Conservation (phyloP, 2,888 invertebrate genomes). For the Ennomos fuscantarius region DNA sequence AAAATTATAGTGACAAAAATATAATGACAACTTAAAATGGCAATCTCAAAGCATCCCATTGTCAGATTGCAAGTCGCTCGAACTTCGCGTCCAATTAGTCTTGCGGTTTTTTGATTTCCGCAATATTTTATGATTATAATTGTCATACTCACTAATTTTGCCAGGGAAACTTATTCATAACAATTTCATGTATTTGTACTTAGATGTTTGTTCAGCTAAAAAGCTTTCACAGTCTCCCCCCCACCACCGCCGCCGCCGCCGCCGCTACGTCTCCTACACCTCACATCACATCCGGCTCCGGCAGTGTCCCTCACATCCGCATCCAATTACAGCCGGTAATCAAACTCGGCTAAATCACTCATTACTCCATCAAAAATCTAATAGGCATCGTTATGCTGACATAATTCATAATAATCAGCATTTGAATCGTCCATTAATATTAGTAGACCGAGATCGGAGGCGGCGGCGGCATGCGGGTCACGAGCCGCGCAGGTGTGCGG, state of each 20-base stretch:
- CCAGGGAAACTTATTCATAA: too few relatives aligned
- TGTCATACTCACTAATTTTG: too few relatives aligned
- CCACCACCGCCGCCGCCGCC: not conserved
- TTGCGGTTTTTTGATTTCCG: too few relatives aligned
- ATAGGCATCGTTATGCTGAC: conserved; percentile 36
- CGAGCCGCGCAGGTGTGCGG: conserved; percentile 71
- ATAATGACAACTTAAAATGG: conserved; percentile 13
- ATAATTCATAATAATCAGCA: conserved; percentile 49
- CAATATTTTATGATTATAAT: too few relatives aligned
- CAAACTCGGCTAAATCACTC: conserved; percentile 31
- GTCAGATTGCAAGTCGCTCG: conserved; percentile 1
- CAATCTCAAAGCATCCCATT: not conserved
- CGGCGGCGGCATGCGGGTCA: conserved; percentile 48
- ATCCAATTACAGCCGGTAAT: conserved; percentile 18
- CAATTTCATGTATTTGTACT: too few relatives aligned
- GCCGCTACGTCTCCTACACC: not conserved
- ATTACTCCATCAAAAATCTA: conserved; percentile 38
- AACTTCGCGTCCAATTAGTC: too few relatives aligned
- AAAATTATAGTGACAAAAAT: conserved; percentile 13
- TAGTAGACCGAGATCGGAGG: conserved; percentile 32
- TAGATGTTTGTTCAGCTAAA: too few relatives aligned
- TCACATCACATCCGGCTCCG: too few relatives aligned
- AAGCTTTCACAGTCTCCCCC: too few relatives aligned
- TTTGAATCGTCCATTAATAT: conserved; percentile 45
- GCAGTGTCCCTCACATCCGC: conserved; percentile 4